Percentiles rank a stretch among this genome's conserved stretches.
Conservation (phyloP, 2,888 invertebrate genomes). For the Brachycybe producta region DNA sequence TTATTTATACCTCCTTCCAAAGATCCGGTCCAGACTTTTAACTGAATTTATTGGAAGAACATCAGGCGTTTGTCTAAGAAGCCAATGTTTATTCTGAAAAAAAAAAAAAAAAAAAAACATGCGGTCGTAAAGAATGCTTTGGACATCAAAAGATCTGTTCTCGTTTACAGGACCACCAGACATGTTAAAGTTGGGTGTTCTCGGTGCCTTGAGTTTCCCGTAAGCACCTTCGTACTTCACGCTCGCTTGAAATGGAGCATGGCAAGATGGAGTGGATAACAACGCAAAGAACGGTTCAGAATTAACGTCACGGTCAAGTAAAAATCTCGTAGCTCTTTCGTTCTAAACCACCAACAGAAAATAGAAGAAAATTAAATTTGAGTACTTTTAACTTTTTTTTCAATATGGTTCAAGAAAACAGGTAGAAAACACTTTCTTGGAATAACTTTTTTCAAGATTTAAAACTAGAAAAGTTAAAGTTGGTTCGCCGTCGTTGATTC, state of each 20-base stretch:
- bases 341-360: constrained; percentile 26
- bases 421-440: too few species aligned
- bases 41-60: constrained; percentile 48
- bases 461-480: too few species aligned
- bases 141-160: not conserved
- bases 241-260: constrained; percentile 74
- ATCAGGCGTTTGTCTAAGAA: constrained; percentile 54
- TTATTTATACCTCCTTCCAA: constrained; percentile 19
- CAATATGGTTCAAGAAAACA: too few species aligned
- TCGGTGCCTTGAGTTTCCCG: constrained; percentile 45
- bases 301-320: constrained; percentile 22
- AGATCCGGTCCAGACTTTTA: constrained; percentile 52
- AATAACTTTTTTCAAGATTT: too few species aligned
- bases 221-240: constrained; percentile 52
- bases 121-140: not conserved
- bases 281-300: constrained; percentile 64
- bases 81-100: constrained; percentile 68
- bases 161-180: constrained; percentile 13
- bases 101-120: not conserved
- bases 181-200: constrained; percentile 49
- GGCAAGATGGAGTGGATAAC: constrained; percentile 74
- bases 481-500: too few species aligned
- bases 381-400: constrained; percentile 9
- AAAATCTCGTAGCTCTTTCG: constrained; percentile 30
- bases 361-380: not conserved